Conservation (phyloP, 2,113 vertebrate species). For the Sylvietta virens region DNA sequence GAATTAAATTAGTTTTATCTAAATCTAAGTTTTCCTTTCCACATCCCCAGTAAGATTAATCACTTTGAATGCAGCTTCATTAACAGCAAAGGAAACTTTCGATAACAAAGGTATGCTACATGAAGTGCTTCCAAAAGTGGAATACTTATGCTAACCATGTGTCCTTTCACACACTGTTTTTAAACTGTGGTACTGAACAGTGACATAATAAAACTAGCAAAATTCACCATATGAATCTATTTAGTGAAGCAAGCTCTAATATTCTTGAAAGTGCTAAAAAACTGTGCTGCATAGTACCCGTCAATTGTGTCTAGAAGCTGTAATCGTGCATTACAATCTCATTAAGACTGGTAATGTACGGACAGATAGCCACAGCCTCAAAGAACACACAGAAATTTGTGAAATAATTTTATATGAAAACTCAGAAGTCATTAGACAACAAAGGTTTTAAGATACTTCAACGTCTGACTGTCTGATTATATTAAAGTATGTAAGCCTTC, state of each 20-base stretch:
- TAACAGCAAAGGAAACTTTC: not conserved
- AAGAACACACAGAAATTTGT: not conserved
- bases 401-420: not conserved
- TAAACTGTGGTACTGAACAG: not conserved
- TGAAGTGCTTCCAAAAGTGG: not conserved
- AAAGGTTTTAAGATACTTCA: not conserved
- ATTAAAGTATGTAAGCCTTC: not conserved
- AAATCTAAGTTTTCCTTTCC: not conserved
- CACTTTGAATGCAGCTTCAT: not conserved
- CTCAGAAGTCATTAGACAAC: not conserved
- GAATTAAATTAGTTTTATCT: not conserved
- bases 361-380: not conserved
- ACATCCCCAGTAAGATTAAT: not conserved
- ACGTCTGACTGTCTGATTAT: not conserved
- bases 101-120: not conserved
- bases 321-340: not conserved
- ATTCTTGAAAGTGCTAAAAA: not conserved
- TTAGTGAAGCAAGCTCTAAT: not conserved
- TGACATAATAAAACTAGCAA: not conserved
- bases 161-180: not conserved
- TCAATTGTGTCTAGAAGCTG: not conserved
- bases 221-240: not conserved
- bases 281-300: not conserved
- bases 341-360: not conserved
- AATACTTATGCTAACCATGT: not conserved